Base-by-base conservation (phyloP, 2,113 vertebrate genomes). In the Lamprologus ornatipinnis region DNA sequence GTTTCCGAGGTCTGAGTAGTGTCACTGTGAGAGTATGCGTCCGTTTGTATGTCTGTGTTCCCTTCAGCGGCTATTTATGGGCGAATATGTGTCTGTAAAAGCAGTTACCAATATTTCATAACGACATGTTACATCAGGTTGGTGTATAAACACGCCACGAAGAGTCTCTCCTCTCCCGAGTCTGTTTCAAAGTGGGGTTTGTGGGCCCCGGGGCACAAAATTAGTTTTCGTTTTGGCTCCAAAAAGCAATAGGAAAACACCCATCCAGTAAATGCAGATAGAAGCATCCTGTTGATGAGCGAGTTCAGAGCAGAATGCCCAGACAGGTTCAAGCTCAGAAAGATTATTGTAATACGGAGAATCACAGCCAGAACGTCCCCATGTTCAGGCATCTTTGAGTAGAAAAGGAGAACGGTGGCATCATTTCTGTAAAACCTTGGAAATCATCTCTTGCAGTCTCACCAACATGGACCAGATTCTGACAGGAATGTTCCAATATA, bases 41-140 rank as follows among this genome's bases (percentile, higher is more conserved):
- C 21, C 12, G 3, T 70, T 23, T 68, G 35, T 31, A 13, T 70
- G 60, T 87, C 31, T 80, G 14, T 80, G 82, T 85, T 83, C n/a
- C 57, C 26, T 82, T 40, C 15, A 63, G 26, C 3, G 5, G 12
- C 11, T 68, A 17, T 85, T 88, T 83, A 45, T 35, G 42, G 28
- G 13, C 2, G 0, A 45, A 45, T 73, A 45, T 0, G 7, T 26
- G 37, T 17, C 21, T 45, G 68, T 73, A 45, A 73, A 73, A 73
- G 37, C 68, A 3, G 68, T 73, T 45, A 73, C 13, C 21, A 73
- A 73, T 73, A 45, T 73, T 6, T 45, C 68, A 73, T 17, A 73
- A 73, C 6, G 37, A 40, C 68, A 26, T 73, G 12, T 45, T 17
- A 26, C n/a, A 23, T 45, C 37, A 70, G 65, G 37, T 26, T 45